Evolutionary conservation across 2,113 vertebrate species (phyloP), one percentile per base, ranked within the genome.

Genomic region (Misgurnus mizolepis): DNA sequence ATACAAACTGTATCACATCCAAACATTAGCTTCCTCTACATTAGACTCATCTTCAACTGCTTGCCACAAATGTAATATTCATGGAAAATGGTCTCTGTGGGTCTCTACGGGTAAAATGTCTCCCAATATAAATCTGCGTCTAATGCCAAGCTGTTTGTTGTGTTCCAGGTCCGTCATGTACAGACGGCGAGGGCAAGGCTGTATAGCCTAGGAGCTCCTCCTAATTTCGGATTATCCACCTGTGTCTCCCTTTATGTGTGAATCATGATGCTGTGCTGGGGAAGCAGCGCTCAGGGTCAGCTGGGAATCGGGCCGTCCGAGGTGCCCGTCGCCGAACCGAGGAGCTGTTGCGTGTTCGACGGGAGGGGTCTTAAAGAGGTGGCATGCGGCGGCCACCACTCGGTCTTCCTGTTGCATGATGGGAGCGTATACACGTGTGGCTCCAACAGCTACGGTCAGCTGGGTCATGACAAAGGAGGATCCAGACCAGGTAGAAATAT

Each of bases 381-480:
- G 43, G 94, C 94, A 0, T 98, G 96, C 43, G 98, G 96, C 58
- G 93, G 92, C 73, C 93, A 95, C 67, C 97, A 99, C 86, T 95
- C 97, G 0, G 80, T 97, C 62, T 99, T 99, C 88, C 91, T 99
- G 41, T 86, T 98, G 87, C 93, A 95, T 62, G 96, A 96, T 80
- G 97, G 97, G 0, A 96, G 95, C 17, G 94, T 99, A 3, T 99
- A 97, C 84, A 95, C 96, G 0, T 99, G 96, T 76, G 98, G 98
- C 22, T 92, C 94, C 45, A 98, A 98, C 91, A 93, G 93, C 89
- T 93, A 93, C 84, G 96, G 98, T 12, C 98, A 99, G 78, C 94
- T 99, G 87, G 98, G 98, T 53, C 97, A 98, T 0, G 92, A 95
- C 81, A 93, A 92, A 82, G 89, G 93, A 81, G 95, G 94, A 81